These are phyloP conservation scores for Mimas tiliae DNA, from an alignment of 2,888 invertebrate genomes.

Conservation along the genomic window DNA sequence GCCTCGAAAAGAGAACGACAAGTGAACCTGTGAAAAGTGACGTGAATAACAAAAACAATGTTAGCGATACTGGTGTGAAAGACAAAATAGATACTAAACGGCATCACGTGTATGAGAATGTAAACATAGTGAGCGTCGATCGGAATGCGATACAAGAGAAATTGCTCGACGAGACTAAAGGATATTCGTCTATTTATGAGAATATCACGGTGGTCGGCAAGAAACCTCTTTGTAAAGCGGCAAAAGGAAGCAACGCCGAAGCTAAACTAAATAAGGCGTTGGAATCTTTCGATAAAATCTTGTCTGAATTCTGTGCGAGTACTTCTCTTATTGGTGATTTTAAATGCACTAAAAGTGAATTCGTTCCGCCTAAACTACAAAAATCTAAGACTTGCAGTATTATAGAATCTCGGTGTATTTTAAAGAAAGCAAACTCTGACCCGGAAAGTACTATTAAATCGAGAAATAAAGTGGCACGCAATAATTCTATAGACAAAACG, in stretches of 20 bases:
- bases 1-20: constrained; percentile 75
- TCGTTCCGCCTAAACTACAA: constrained; percentile 84
- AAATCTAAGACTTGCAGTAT: constrained; percentile 90
- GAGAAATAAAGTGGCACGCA: constrained; percentile 70
- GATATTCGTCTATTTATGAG: constrained; percentile 78
- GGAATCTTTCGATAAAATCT: constrained; percentile 80
- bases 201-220: constrained; percentile 76
- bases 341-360: constrained; percentile 53
- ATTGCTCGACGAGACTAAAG: constrained; percentile 73
- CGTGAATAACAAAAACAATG: constrained; percentile 47
- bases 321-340: constrained; percentile 57
- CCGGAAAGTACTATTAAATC: constrained; percentile 64
- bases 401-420: constrained; percentile 88
- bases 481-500: constrained; percentile 82
- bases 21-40: constrained; percentile 62
- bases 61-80: constrained; percentile 64
- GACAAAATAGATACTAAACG: constrained; percentile 56
- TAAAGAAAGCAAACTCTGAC: constrained; percentile 85
- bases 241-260: constrained; percentile 50
- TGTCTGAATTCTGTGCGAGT: constrained; percentile 71
- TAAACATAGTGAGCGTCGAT: constrained; percentile 64
- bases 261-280: constrained; percentile 76
- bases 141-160: constrained; percentile 51
- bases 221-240: constrained; percentile 39
- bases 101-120: constrained; percentile 77